Conservation (phyloP, 2,113 vertebrate genomes). For the Mixornis gularis region DNA sequence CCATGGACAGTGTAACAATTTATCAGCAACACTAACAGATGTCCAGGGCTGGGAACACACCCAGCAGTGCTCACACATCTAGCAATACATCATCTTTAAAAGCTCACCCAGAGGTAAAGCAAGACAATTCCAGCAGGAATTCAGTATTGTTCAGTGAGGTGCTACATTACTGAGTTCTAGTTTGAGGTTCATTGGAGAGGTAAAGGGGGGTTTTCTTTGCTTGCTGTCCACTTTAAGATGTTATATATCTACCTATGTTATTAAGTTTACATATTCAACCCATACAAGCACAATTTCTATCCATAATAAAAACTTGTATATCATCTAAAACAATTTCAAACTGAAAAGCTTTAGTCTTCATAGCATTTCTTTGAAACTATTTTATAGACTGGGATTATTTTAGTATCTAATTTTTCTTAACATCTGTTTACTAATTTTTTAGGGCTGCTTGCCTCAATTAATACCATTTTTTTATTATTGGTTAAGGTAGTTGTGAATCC, state of each 20-base stretch:
- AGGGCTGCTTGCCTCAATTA: conserved; percentile 21
- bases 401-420: conserved; percentile 23
- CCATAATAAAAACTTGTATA: not conserved
- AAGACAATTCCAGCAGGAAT: not conserved
- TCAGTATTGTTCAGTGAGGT: not conserved
- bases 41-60: not conserved
- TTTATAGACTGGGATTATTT: conserved; percentile 14
- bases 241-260: not conserved
- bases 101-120: not conserved
- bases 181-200: not conserved
- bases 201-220: not conserved
- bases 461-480: conserved; percentile 11
- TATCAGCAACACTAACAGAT: not conserved
- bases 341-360: not conserved
- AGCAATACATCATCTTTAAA: not conserved
- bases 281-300: not conserved
- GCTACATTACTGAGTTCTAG: not conserved
- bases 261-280: not conserved
- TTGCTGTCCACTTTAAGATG: not conserved
- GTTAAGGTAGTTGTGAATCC: conserved; percentile 45
- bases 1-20: not conserved
- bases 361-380: not conserved
- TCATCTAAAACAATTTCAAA: conserved; percentile 2
- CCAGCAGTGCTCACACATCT: not conserved
- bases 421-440: conserved; percentile 17